A percentile compares a stretch with the other conserved stretches of the same genome.
phyloP scores from a whole-genome alignment of 23 tunicate species.

The Corella eumyota region DNA sequence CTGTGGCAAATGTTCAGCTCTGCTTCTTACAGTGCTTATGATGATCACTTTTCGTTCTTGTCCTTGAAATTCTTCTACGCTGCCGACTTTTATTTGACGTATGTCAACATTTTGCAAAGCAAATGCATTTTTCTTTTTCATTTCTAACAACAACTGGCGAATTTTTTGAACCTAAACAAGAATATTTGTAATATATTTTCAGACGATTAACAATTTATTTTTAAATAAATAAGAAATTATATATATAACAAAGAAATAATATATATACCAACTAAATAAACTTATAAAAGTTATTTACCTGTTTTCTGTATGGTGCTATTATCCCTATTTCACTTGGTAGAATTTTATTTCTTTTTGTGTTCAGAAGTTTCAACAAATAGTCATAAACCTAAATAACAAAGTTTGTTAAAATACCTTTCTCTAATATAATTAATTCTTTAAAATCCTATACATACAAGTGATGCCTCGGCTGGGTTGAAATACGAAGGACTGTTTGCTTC shows the following conservation, averaged over 20 bases:
- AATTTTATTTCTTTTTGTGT: slow-evolving; percentile 16
- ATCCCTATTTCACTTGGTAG: slow-evolving; percentile 45
- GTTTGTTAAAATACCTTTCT: neutral
- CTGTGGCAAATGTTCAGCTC: slow-evolving; percentile 18
- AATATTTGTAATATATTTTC: no score
- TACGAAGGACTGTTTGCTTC: slow-evolving; percentile 72
- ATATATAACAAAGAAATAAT: no score
- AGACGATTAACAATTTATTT: no score
- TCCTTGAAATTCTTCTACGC: slow-evolving; percentile 78
- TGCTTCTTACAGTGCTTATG: slow-evolving; percentile 54
- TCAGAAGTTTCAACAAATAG: slow-evolving; percentile 22
- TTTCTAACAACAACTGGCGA: no score
- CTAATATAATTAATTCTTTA: no score
- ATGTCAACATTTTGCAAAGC: no score
- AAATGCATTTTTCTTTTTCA: no score
- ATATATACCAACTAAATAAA: no score
- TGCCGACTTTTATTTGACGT: slow-evolving; percentile 45
- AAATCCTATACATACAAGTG: no score
- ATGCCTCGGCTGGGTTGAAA: slow-evolving; percentile 56
- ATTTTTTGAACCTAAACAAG: no score
- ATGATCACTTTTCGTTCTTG: slow-evolving; percentile 55
- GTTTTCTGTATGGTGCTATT: slow-evolving; percentile 78
- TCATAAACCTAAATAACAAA: slow-evolving; percentile 11
- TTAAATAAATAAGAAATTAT: no score
- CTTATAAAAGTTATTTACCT: slow-evolving; percentile 16